Percentiles rank a stretch among this genome's conserved stretches.
Evolutionary conservation across 2,888 invertebrate genomes (phyloP).

Genomic region (Heterodera filipjevi): DNA sequence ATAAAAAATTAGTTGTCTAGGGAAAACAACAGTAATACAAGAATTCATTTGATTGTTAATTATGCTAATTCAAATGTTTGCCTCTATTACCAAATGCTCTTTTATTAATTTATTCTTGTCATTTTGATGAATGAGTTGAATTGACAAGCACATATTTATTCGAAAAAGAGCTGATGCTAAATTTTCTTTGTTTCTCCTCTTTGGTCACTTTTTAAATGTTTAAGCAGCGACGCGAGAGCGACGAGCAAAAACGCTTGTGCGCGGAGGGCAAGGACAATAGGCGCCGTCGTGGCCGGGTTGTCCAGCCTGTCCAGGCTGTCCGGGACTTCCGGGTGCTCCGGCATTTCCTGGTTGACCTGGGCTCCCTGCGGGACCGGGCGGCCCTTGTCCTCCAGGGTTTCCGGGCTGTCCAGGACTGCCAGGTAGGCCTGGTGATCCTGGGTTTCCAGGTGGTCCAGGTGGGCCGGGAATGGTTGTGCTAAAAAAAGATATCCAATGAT

Average conservation of each 20-base stretch:
- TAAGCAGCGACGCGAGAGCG: constrained; percentile 32
- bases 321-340: constrained; percentile 36
- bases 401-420: constrained; percentile 31
- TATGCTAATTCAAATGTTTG: too few relatives aligned
- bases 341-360: constrained; percentile 23
- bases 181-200: neutral
- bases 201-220: neutral
- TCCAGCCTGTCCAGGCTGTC: constrained; percentile 42
- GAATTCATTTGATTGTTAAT: too few relatives aligned
- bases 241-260: constrained; percentile 31
- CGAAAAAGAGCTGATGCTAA: neutral
- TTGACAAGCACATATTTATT: too few relatives aligned
- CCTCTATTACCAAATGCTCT: too few relatives aligned
- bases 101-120: too few relatives aligned
- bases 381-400: constrained; percentile 28
- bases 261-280: constrained; percentile 34
- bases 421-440: constrained; percentile 40
- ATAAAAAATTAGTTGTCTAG: too few relatives aligned
- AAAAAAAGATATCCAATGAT: neutral
- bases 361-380: constrained; percentile 29
- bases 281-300: constrained; percentile 32
- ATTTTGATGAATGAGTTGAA: too few relatives aligned
- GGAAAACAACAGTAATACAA: too few relatives aligned
- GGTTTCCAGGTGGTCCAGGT: constrained; percentile 37
- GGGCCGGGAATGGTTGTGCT: constrained; percentile 33